Percentiles rank a stretch among this genome's conserved stretches.
phyloP scores from a whole-genome alignment of 2,888 invertebrate species.

The Omphaloscelis lunosa region DNA sequence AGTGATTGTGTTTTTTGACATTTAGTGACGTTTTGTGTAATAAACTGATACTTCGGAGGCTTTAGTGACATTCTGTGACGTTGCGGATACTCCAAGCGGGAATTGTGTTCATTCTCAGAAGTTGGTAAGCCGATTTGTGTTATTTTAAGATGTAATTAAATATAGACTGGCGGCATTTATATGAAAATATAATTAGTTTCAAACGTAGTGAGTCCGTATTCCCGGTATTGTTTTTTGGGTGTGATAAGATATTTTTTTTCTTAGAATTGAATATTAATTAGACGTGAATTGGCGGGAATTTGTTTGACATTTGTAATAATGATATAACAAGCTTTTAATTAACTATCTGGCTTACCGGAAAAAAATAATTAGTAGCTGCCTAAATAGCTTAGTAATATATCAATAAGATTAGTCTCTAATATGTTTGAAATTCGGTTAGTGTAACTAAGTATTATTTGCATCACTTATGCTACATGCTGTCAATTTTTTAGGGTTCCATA shows the following conservation, averaged over 20 bases:
- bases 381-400: too few relatives aligned
- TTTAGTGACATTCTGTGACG: constrained; percentile 62
- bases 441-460: neutral
- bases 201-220: constrained; percentile 81
- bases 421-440: neutral
- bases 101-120: constrained; percentile 80
- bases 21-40: constrained; percentile 70
- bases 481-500: too few relatives aligned
- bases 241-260: constrained; percentile 61
- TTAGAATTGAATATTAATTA: constrained; percentile 34
- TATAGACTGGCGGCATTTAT: constrained; percentile 85
- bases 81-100: constrained; percentile 75
- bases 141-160: constrained; percentile 89
- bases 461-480: neutral
- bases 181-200: constrained; percentile 88
- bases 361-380: neutral
- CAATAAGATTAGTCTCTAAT: neutral
- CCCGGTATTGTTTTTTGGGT: constrained; percentile 76
- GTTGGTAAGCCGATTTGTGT: constrained; percentile 86
- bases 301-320: constrained; percentile 1
- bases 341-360: neutral
- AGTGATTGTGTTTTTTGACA: constrained; percentile 77
- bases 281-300: constrained; percentile 19
- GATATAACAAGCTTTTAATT: neutral
- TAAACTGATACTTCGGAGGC: constrained; percentile 56